Evolutionary conservation across 2,888 invertebrate genomes (phyloP).

Genomic region (Mallateleia sp.): DNA sequence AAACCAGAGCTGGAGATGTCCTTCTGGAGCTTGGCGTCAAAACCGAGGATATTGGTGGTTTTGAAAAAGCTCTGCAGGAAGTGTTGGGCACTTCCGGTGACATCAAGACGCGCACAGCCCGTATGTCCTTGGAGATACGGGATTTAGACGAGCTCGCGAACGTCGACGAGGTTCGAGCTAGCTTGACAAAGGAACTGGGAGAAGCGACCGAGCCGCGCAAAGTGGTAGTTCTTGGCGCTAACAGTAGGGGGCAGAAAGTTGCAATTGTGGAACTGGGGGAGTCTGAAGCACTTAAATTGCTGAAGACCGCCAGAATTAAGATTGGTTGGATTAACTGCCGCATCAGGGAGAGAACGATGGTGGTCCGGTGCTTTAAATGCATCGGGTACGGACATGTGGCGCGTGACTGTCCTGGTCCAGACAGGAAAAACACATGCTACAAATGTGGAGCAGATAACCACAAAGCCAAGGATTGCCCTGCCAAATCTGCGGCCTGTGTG

Average conservation of each 20-base stretch:
- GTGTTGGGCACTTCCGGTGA: too few relatives aligned
- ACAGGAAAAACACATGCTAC: conserved; percentile 25
- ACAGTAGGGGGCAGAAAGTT: conserved; percentile 20
- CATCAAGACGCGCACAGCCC: background rate
- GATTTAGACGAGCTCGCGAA: conserved; percentile 16
- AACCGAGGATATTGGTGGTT: conserved; percentile 7
- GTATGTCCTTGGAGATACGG: background rate
- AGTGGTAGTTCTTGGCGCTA: background rate
- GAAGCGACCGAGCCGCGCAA: background rate
- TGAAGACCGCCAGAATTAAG: background rate
- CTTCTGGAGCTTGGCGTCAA: conserved; percentile 49
- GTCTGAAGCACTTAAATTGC: conserved; percentile 3
- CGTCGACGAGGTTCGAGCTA: background rate
- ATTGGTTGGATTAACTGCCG: conserved; percentile 41
- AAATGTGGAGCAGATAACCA: conserved; percentile 22
- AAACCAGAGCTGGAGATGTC: conserved; percentile 49
- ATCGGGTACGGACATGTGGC: conserved; percentile 35
- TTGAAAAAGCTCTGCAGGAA: background rate
- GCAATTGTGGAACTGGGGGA: conserved; percentile 35
- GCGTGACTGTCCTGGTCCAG: conserved; percentile 15
- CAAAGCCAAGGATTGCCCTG: conserved; percentile 23
- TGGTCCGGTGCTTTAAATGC: conserved; percentile 26
- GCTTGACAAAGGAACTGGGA: background rate
- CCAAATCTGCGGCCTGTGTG: background rate
- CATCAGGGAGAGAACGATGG: conserved; percentile 1